Evolutionary conservation across 2,888 invertebrate genomes (phyloP), one percentile per base, ranked within the genome.

Genomic region (Agrotis segetum): DNA sequence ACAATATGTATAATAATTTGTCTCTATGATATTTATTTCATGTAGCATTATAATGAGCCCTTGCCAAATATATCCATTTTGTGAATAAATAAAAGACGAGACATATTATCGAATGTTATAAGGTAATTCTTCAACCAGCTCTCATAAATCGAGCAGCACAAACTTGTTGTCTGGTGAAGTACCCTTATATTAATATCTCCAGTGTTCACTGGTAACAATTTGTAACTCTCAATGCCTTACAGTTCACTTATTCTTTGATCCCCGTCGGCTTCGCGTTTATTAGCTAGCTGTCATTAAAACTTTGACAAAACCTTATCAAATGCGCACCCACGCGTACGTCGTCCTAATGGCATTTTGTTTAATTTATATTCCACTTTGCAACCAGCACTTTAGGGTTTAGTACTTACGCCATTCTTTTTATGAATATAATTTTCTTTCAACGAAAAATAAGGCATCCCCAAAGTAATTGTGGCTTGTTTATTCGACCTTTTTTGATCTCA

Each of bases 201-300:
- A 46, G 29, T 77, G 49, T 50, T 78, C 58, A 34, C n/a, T 52
- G 50, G 29, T 83, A 83, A 86, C 81, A 84, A 88, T 88, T 88
- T 86, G 83, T 87, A 86, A 87, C 77, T 84, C 85, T 74, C 75
- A 70, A 83, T 82, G 74, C 74, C 55, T 85, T 82, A 79, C 76
- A 84, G 81, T 82, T 83, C 77, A 76, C 67, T 69, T 65, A 50
- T 73, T 83, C 82, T 81, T 77, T 78, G 84, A 80, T 85, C 82
- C 83, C 75, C 52, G 70, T 79, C 80, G 84, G 81, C 76, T 76
- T 77, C 79, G 79, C 87, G 89, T 90, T 92, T 90, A 91, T 90
- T 88, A 88, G 86, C 77, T 83, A 85, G 77, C 82, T 81, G 86
- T 90, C 88, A 90, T 91, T 90, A 92, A 89, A 90, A 89, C 83